Conservation (phyloP, 2,888 invertebrate species). For the Polyommatus iphigenia region DNA sequence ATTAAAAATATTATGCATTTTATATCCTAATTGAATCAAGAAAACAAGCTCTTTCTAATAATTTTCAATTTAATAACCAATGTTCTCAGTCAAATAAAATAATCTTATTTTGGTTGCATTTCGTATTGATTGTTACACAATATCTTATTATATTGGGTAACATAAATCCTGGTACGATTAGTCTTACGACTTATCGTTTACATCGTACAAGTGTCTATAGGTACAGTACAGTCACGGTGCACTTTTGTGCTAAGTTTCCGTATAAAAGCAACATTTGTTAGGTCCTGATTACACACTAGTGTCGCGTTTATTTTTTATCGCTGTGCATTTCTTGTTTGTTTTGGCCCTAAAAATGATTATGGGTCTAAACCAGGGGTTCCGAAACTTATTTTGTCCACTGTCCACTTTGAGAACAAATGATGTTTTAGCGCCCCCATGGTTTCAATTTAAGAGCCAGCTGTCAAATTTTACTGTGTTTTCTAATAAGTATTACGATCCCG, state of each 20-base stretch:
- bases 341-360: not conserved
- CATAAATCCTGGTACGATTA: not conserved
- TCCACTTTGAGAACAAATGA: not conserved
- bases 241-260: conserved; percentile 41
- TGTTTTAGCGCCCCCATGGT: no score
- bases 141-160: no score
- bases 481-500: no score
- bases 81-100: no score
- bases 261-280: conserved; percentile 43
- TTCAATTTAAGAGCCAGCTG: no score
- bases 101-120: no score
- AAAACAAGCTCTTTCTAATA: no score
- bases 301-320: conserved; percentile 42
- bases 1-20: no score
- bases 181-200: not conserved
- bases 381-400: not conserved
- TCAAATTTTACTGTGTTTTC: no score
- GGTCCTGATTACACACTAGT: conserved; percentile 41
- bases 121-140: no score
- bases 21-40: no score
- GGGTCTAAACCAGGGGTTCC: not conserved
- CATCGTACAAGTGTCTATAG: not conserved
- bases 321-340: conserved; percentile 34
- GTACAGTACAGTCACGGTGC: conserved; percentile 33
- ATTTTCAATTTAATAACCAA: no score